These are phyloP conservation scores for Motacilla alba DNA, from an alignment of 2,113 vertebrate genomes.

Conservation along the genomic window DNA sequence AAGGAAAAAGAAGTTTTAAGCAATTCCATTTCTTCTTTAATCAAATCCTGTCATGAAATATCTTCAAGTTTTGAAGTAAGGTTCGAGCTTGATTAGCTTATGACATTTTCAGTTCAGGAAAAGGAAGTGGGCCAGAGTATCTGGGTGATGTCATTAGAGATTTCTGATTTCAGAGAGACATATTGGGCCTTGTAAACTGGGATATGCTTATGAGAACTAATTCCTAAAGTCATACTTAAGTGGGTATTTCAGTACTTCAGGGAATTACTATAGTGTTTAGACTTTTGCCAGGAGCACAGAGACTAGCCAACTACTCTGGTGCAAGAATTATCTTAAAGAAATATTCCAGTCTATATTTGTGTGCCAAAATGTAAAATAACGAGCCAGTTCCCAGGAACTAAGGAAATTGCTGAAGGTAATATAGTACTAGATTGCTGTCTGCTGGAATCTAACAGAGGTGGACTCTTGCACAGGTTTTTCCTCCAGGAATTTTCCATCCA, in stretches of 20 bases:
- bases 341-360: neutral
- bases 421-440: neutral
- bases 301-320: neutral
- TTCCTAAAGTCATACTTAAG: neutral
- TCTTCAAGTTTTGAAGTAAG: neutral
- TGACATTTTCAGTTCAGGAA: neutral
- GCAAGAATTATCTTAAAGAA: neutral
- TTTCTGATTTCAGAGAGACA: neutral
- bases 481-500: neutral
- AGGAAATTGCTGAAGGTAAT: neutral
- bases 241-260: neutral
- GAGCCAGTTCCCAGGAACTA: neutral
- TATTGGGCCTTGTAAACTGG: neutral
- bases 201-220: neutral
- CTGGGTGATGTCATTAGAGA: neutral
- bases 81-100: neutral
- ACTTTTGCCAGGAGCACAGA: neutral
- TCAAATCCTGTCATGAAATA: neutral
- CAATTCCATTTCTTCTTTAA: neutral
- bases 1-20: neutral
- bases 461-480: neutral
- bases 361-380: constrained; percentile 1
- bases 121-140: neutral
- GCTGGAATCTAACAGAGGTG: neutral
- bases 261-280: neutral